Evolutionary conservation across 2,797 vertebrate species (phyloP), one percentile per base, ranked within the genome.

Genomic region (Enteromius trimaculatus): DNA sequence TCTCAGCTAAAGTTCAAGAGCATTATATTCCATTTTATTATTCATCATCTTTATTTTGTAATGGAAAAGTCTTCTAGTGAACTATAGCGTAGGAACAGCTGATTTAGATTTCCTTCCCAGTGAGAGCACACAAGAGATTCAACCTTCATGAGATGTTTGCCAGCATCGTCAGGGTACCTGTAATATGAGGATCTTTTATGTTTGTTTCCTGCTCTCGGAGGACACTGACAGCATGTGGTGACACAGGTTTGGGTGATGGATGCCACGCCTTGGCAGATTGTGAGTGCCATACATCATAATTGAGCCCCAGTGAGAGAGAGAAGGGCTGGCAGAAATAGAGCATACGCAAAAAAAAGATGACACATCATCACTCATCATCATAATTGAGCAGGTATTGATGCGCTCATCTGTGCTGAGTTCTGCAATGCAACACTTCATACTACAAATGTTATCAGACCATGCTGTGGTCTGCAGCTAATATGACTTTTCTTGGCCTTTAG

Each of bases 201-300:
- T 74, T 74, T 64, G 21, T 68, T 77, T 72, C 55, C 79, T 44
- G 37, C 60, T 74, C 77, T 62, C 60, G 1, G 70, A 79, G 87
- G 72, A 83, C 72, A 69, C n/a, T 78, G 80, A 72, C 77, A 66
- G 60, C 70, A 49, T 78, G 49, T 79, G 75, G 84, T 84, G 87
- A 77, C 82, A 82, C 64, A 55, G 16, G 79, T 60, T 86, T 88
- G 47, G 47, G 65, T 86, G 84, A 88, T 88, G 81, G 80, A 88
- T 88, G 53, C 68, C 79, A 79, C 65, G 29, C 80, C 78, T 79
- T 80, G 64, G 82, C 79, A 75, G 66, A 77, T 80, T 58, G 39
- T 74, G 47, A 83, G 81, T 64, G 72, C 64, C 80, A 85, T 86
- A 71, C 68, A 88, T 88, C 85, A 86, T 77, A 71, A 84, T 86